phyloP scores from a whole-genome alignment of 2,797 vertebrate species.

The Dendrocincla tyrannina region DNA sequence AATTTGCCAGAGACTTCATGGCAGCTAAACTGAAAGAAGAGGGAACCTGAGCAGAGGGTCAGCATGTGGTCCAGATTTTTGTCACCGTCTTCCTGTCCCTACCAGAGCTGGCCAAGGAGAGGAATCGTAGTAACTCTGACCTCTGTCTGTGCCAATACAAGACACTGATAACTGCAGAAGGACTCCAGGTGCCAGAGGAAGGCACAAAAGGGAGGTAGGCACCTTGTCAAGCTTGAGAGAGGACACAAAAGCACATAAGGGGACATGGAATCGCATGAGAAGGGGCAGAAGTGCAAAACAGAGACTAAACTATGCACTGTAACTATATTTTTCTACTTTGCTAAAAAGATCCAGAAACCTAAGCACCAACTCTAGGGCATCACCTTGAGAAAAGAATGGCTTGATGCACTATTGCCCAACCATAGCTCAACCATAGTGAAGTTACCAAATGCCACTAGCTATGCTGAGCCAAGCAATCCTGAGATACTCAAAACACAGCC shows the following conservation, averaged over 20 bases:
- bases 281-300: not conserved
- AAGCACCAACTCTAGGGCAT: not conserved
- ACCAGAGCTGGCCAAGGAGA: not conserved
- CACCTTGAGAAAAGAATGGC: not conserved
- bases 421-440: not conserved
- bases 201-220: not conserved
- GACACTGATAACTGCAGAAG: not conserved
- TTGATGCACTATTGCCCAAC: not conserved
- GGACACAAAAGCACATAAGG: not conserved
- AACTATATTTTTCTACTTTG: not conserved
- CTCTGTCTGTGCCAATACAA: accelerated
- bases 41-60: not conserved
- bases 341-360: not conserved
- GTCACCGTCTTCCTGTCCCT: not conserved
- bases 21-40: not conserved
- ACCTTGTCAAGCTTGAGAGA: not conserved
- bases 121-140: not conserved
- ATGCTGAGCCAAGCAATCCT: not conserved
- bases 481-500: not conserved
- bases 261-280: not conserved
- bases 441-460: not conserved
- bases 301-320: not conserved
- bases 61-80: not conserved
- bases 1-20: not conserved
- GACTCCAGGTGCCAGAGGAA: not conserved